phyloP scores from a whole-genome alignment of 2,797 vertebrate genomes.

The Huso huso region DNA sequence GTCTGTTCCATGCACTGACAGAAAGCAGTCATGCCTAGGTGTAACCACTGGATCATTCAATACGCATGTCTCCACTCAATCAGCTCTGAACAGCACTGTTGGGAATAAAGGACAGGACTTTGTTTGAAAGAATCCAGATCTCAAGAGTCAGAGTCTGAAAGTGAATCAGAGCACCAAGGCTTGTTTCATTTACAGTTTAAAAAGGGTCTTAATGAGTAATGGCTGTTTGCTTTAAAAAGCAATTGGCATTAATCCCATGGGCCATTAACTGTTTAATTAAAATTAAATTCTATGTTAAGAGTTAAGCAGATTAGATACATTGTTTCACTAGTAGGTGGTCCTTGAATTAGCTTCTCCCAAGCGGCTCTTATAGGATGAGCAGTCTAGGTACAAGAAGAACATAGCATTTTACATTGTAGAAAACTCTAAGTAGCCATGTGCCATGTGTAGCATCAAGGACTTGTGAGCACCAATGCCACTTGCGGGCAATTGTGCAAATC shows the following conservation, averaged over 20 bases:
- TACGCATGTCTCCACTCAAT: slow-evolving; percentile 16
- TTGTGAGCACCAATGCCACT: too few relatives aligned
- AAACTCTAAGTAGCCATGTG: background rate
- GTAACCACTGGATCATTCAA: slow-evolving; percentile 23
- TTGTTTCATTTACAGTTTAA: slow-evolving; percentile 51
- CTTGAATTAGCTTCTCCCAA: slow-evolving; percentile 50
- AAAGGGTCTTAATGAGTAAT: slow-evolving; percentile 73
- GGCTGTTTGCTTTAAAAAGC: slow-evolving; percentile 78
- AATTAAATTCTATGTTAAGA: slow-evolving; percentile 71
- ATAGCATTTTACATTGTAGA: slow-evolving; percentile 13
- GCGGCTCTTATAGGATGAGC: background rate
- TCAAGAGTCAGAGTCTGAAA: background rate
- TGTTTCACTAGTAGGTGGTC: slow-evolving; percentile 59
- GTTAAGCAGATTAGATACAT: slow-evolving; percentile 67
- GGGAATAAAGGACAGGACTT: slow-evolving; percentile 11
- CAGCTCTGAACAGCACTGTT: slow-evolving; percentile 5
- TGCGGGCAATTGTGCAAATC: too few relatives aligned
- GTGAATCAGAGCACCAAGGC: slow-evolving; percentile 43
- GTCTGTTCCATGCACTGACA: slow-evolving; percentile 16
- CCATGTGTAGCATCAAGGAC: too few relatives aligned
- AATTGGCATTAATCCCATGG: slow-evolving; percentile 78
- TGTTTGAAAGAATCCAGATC: background rate
- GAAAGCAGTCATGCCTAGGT: slow-evolving; percentile 15
- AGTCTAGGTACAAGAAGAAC: slow-evolving; percentile 31
- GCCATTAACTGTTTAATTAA: slow-evolving; percentile 81